phyloP scores from a whole-genome alignment of 2,888 invertebrate genomes.

The Tenthredo distinguenda region DNA sequence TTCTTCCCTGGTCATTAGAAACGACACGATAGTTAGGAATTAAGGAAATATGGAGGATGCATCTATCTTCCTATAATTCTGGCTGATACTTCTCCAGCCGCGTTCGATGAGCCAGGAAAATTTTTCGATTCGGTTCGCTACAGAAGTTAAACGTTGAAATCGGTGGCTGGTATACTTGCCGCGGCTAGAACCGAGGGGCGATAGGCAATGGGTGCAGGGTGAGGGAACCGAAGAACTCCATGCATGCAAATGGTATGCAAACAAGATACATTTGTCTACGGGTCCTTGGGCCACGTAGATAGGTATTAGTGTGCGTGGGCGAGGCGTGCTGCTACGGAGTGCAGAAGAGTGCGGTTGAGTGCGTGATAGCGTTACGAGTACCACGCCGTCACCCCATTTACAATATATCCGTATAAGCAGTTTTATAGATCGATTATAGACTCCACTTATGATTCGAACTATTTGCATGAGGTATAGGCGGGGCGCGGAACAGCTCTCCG shows the following conservation, averaged over 20 bases:
- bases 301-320: conserved; percentile 17
- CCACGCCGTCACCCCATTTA: conserved; percentile 48
- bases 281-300: conserved; percentile 62
- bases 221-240: conserved; percentile 73
- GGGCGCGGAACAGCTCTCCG: conserved; percentile 53
- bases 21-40: background rate
- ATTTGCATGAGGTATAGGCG: conserved; percentile 74
- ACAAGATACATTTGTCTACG: conserved; percentile 78
- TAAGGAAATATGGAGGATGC: background rate
- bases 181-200: conserved; percentile 48
- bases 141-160: conserved; percentile 74
- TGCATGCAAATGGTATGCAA: conserved; percentile 78
- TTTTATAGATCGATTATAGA: conserved; percentile 78
- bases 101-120: conserved; percentile 40
- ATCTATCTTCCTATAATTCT: background rate
- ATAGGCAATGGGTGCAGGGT: background rate
- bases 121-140: conserved; percentile 64
- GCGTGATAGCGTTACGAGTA: conserved; percentile 34
- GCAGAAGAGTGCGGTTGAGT: conserved; percentile 39
- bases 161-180: conserved; percentile 41
- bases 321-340: conserved; percentile 20
- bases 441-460: conserved; percentile 76
- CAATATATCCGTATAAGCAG: conserved; percentile 70
- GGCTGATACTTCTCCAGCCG: background rate
- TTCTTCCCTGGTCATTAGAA: background rate